These are phyloP conservation scores for Cremastinae sp. DNA, from an alignment of 2,888 invertebrate genomes.

Conservation along the genomic window DNA sequence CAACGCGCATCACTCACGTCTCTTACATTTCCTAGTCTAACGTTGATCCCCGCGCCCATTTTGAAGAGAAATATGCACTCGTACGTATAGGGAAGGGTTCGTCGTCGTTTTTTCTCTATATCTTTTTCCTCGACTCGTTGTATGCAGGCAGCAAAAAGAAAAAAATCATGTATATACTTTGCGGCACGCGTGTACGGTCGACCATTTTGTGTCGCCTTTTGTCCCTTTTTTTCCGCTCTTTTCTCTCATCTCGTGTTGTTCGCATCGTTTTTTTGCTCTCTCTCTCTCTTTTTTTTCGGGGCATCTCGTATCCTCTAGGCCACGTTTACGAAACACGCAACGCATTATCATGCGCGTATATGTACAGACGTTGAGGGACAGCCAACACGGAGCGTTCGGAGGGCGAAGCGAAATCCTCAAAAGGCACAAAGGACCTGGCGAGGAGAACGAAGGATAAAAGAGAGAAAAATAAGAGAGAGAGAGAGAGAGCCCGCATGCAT, in stretches of 20 bases:
- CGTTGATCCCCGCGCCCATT: slow-evolving; percentile 31
- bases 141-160: background rate
- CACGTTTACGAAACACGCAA: slow-evolving; percentile 36
- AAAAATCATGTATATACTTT: background rate
- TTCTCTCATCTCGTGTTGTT: slow-evolving; percentile 16
- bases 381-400: slow-evolving; percentile 50
- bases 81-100: slow-evolving; percentile 27
- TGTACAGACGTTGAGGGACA: slow-evolving; percentile 16
- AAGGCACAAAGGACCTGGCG: slow-evolving; percentile 75
- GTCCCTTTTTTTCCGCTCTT: slow-evolving; percentile 38
- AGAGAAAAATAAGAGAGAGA: background rate
- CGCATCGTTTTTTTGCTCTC: slow-evolving; percentile 18
- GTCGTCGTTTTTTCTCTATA: slow-evolving; percentile 44
- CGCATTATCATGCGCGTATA: slow-evolving; percentile 47
- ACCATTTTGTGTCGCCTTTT: slow-evolving; percentile 36
- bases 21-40: slow-evolving; percentile 44
- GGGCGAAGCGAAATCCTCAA: slow-evolving; percentile 72
- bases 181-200: slow-evolving; percentile 50
- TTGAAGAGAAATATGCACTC: slow-evolving; percentile 23
- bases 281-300: slow-evolving; percentile 7
- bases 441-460: background rate
- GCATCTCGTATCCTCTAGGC: slow-evolving; percentile 17
- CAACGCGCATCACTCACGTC: slow-evolving; percentile 26
- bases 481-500: slow-evolving; percentile 71
- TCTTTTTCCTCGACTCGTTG: slow-evolving; percentile 39